Conservation (phyloP, 2,113 vertebrate species). For the Arizona elegans region DNA sequence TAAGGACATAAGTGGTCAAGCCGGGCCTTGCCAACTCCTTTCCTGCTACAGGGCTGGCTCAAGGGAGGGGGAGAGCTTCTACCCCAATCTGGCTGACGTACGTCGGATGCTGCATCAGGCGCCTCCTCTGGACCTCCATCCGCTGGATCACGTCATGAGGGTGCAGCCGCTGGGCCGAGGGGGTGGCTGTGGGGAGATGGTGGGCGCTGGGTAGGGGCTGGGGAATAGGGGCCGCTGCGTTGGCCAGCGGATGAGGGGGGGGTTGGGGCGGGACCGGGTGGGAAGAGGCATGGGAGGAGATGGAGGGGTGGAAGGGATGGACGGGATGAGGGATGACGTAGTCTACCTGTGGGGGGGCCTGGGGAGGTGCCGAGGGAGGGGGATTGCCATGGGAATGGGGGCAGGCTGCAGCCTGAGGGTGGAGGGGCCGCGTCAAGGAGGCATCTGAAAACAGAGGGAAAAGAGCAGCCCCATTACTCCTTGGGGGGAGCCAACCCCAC, state of each 20-base stretch:
- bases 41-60: background rate
- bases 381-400: constrained; percentile 93
- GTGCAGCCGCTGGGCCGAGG: constrained; percentile 88
- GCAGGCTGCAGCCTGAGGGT: constrained; percentile 90
- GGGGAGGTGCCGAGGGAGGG: constrained; percentile 80
- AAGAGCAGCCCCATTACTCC: constrained; percentile 2
- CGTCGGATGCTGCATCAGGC: constrained; percentile 98
- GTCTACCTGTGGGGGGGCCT: constrained; percentile 87
- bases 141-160: constrained; percentile 96
- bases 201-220: constrained; percentile 88
- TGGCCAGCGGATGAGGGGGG: constrained; percentile 83
- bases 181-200: constrained; percentile 86
- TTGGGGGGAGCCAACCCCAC: no score
- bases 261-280: constrained; percentile 86
- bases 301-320: constrained; percentile 88
- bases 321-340: constrained; percentile 94
- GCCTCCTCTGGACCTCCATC: constrained; percentile 93
- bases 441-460: constrained; percentile 74
- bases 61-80: background rate
- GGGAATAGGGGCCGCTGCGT: constrained; percentile 79
- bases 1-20: background rate
- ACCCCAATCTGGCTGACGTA: constrained; percentile 64
- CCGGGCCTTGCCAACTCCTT: no score
- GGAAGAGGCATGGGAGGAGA: constrained; percentile 83
- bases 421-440: constrained; percentile 87